Evolutionary conservation across 2,113 vertebrate species (phyloP).

Genomic region (Elachura formosa): DNA sequence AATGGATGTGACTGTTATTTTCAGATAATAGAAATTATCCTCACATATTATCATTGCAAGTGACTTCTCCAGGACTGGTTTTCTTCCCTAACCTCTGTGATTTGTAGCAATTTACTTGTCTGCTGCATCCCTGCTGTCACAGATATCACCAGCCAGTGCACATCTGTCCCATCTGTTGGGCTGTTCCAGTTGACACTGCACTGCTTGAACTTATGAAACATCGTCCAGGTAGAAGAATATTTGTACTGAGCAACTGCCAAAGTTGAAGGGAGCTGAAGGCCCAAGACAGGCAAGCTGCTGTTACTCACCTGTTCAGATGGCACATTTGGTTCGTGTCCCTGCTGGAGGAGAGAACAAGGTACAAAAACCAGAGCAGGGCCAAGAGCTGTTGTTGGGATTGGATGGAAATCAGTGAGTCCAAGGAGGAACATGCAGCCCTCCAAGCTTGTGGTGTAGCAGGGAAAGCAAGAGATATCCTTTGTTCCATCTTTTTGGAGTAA

Average conservation of each 20-base stretch:
- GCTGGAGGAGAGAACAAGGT: not conserved
- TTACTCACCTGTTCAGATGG: not conserved
- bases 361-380: not conserved
- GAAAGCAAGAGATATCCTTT: not conserved
- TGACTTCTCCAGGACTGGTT: not conserved
- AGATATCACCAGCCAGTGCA: not conserved
- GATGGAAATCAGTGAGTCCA: not conserved
- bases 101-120: not conserved
- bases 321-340: not conserved
- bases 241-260: not conserved
- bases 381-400: not conserved
- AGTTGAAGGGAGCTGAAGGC: not conserved
- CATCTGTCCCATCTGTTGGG: not conserved
- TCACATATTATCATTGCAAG: not conserved
- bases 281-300: not conserved
- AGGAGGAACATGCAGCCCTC: not conserved
- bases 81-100: not conserved
- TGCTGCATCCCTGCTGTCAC: not conserved
- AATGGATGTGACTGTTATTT: not conserved
- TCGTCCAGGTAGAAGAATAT: too few relatives aligned
- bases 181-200: not conserved
- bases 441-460: not conserved
- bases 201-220: not conserved
- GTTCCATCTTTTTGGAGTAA: not conserved
- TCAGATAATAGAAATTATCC: not conserved